Evolutionary conservation across 2,113 vertebrate species (phyloP).

Genomic region (Bufo gargarizans): DNA sequence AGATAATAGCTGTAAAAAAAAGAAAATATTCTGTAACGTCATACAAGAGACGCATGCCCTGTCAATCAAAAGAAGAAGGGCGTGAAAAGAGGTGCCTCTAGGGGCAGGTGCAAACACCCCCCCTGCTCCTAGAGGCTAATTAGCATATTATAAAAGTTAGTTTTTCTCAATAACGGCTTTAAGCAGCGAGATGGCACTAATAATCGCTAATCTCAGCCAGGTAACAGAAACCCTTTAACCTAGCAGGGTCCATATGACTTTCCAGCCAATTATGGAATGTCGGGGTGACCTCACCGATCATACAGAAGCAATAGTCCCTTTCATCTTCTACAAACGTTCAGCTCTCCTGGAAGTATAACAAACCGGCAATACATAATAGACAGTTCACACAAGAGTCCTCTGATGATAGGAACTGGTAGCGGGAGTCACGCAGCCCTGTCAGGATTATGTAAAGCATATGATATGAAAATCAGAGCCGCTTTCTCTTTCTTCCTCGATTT

Average conservation of each 20-base stretch:
- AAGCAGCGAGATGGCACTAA: too few relatives aligned
- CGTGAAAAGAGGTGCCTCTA: too few relatives aligned
- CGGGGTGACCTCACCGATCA: not conserved
- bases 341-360: not conserved
- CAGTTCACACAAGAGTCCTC: not conserved
- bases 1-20: too few relatives aligned
- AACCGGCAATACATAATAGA: not conserved
- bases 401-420: not conserved
- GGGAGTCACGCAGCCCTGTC: not conserved
- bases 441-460: constrained; percentile 18
- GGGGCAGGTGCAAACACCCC: too few relatives aligned
- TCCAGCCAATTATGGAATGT: not conserved
- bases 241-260: not conserved
- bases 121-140: too few relatives aligned
- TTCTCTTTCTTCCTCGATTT: constrained; percentile 8
- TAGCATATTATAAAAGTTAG: too few relatives aligned
- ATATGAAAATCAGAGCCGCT: constrained; percentile 20
- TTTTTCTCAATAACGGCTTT: too few relatives aligned
- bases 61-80: too few relatives aligned
- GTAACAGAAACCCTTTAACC: too few relatives aligned
- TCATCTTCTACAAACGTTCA: not conserved
- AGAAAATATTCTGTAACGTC: too few relatives aligned
- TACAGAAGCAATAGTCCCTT: not conserved
- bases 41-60: too few relatives aligned
- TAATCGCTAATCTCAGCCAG: too few relatives aligned